Evolutionary conservation across 2,113 vertebrate species (phyloP), one percentile per base, ranked within the genome.

Genomic region (Rhinogobius similis): DNA sequence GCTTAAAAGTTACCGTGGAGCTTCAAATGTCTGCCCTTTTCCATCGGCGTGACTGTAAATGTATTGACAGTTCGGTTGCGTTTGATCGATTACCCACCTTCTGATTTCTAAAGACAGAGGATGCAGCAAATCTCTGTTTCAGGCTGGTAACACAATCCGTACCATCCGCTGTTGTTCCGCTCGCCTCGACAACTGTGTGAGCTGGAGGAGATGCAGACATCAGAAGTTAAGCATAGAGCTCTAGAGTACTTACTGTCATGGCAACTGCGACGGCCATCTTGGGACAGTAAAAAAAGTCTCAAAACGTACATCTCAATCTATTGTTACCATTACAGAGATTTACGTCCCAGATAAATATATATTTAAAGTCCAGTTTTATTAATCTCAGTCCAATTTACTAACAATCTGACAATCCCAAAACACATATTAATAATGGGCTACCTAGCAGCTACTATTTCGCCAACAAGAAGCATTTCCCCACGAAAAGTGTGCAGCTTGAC

Each of bases 101-200:
- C 52, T 13, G 55, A 50, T 80, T 70, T 53, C 77, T 48, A 72
- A 67, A 46, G 62, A 71, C 4, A 32, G 44, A 26, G 38, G 76
- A 29, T 13, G 52, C 38, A 53, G 67, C 13, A 87, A 89, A 89
- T 87, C 77, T 87, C 83, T 18, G 86, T 68, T 61, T 71, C 65
- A 56, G 65, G 74, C 36, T 82, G 26, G 38, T 1, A 65, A 72
- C 65, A 66, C 76, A 86, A 86, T 88, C 86, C 69, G 73, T 48
- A 82, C 67, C 82, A 82, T 83, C 82, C 86, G 73, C 67, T 77
- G 86, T 77, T 87, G 78, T 80, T 85, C 85, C 76, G 77, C 80
- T 86, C 70, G 65, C 75, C 81, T 86, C 70, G 65, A 67, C 46
- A 67, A 84, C 84, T 77, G 58, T 77, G 58, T 29, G 55, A 1